Base-by-base conservation (phyloP, 2,797 vertebrate genomes). In the Gymnocypris eckloni region DNA sequence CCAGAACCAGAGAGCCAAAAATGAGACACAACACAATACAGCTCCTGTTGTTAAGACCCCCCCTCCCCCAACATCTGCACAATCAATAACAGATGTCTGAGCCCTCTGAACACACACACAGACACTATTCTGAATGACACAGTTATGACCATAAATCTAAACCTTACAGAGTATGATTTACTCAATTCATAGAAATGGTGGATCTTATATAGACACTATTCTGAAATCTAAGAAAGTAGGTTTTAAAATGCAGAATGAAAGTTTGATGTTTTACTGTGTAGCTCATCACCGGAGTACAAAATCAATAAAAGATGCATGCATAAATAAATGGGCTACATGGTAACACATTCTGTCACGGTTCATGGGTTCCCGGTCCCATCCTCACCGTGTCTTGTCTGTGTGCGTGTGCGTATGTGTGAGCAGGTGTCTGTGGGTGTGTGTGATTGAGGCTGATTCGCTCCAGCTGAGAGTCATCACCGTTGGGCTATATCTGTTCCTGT, bases 61-160 rank as follows among this genome's bases (percentile, higher is more conserved):
- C 89, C 86, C 33, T 66, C 50, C 88, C 92, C 91, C 64, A 79
- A 92, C 93, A 92, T 93, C 92, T 93, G 93, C 91, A 91, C 91
- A 95, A 95, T 94, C 92, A 95, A 94, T 93, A 95, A 89, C 95
- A 96, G 94, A 96, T 96, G 95, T 90, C 90, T 45, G 90, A 93
- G 90, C 92, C 90, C 89, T 72, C 90, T 90, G 88, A 67, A 82
- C 83, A 89, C 79, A 79, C 61, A 71, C 41, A 59, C 79, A 85
- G 59, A 77, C 75, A 82, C 25, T 64, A 54, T 73, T 77, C 73
- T 18, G 28, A 78, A 66, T 33, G n/a, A 28, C 48, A 22, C 52
- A 15, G 5, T 33, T 45, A 43, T 48, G 59, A 11, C n/a, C 8
- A 76, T n/a, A 43, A 16, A 83, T 28, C n/a, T 13, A 56, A n/a